Conservation (phyloP, 1,140 invertebrate species). For the Heliconius eleuchia region DNA sequence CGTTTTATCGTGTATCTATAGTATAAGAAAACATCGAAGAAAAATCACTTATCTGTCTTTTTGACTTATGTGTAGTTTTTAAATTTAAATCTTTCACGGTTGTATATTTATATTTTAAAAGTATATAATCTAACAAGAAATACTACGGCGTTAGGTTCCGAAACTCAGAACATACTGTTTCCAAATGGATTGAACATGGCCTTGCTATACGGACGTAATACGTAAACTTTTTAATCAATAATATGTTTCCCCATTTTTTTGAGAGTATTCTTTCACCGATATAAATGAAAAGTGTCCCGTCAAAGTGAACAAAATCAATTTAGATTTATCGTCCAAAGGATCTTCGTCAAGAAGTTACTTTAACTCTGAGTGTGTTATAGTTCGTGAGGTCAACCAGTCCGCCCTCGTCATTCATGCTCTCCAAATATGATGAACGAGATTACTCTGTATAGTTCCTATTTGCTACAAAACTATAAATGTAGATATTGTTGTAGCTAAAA, state of each 20-base stretch:
- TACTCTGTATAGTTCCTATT: not conserved
- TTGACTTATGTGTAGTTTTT: no score
- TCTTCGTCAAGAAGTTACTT: constrained; percentile 11
- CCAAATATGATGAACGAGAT: not conserved
- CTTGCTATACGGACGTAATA: no score
- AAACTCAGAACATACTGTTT: no score
- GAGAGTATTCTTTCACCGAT: not conserved
- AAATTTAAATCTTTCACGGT: no score
- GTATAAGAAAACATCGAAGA: not conserved
- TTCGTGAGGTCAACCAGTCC: not conserved
- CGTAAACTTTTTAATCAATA: no score
- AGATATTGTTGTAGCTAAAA: not conserved
- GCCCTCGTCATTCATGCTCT: constrained; percentile 9
- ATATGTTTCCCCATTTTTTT: no score
- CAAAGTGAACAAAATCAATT: not conserved
- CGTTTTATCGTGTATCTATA: no score
- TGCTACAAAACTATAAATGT: not conserved
- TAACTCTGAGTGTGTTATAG: constrained; percentile 1
- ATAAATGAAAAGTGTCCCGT: not conserved
- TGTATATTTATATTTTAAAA: no score
- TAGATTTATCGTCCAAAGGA: constrained; percentile 2
- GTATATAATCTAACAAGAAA: no score
- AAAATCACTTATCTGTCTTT: no score
- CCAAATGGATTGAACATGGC: no score
- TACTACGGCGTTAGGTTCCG: no score